phyloP scores from a whole-genome alignment of 1,140 invertebrate genomes.

The Drosophila kurseongensis region DNA sequence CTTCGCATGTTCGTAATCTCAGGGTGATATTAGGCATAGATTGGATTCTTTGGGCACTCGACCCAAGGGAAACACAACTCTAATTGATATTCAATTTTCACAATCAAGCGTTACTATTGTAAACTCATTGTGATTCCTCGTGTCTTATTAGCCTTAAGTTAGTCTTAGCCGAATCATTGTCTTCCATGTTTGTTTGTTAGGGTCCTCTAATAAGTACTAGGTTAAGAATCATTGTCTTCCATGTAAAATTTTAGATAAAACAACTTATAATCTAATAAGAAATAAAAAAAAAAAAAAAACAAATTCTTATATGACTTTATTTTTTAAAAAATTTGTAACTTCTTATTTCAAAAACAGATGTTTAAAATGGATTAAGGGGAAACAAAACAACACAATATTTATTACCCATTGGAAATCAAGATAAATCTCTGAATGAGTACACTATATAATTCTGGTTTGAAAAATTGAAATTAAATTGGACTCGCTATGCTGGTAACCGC shows the following conservation, averaged over 20 bases:
- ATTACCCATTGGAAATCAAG: neutral
- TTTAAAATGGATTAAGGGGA: no score
- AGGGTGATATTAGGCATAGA: slow-evolving; percentile 82
- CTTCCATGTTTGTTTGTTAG: slow-evolving; percentile 83
- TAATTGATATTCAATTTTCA: slow-evolving; percentile 57
- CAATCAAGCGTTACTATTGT: slow-evolving; percentile 48
- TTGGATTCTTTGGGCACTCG: slow-evolving; percentile 25
- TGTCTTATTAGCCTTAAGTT: slow-evolving; percentile 41
- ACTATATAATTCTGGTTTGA: slow-evolving; percentile 3
- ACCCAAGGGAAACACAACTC: slow-evolving; percentile 33
- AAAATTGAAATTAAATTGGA: slow-evolving; percentile 12
- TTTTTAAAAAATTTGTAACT: neutral
- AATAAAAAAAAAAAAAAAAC: slow-evolving; percentile 40
- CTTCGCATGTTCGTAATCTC: slow-evolving; percentile 82
- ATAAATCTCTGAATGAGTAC: neutral
- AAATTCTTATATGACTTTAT: neutral
- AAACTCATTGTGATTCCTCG: slow-evolving; percentile 57
- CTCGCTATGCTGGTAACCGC: slow-evolving; percentile 25
- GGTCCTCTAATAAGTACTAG: slow-evolving; percentile 42
- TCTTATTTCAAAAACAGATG: neutral
- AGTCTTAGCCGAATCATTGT: slow-evolving; percentile 73
- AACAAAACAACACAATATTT: no score
- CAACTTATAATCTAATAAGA: slow-evolving; percentile 35
- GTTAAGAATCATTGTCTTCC: slow-evolving; percentile 81
- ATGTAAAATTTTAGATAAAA: slow-evolving; percentile 65